These are phyloP conservation scores for Campopleginae sp. DNA, from an alignment of 2,888 invertebrate species.

Conservation along the genomic window DNA sequence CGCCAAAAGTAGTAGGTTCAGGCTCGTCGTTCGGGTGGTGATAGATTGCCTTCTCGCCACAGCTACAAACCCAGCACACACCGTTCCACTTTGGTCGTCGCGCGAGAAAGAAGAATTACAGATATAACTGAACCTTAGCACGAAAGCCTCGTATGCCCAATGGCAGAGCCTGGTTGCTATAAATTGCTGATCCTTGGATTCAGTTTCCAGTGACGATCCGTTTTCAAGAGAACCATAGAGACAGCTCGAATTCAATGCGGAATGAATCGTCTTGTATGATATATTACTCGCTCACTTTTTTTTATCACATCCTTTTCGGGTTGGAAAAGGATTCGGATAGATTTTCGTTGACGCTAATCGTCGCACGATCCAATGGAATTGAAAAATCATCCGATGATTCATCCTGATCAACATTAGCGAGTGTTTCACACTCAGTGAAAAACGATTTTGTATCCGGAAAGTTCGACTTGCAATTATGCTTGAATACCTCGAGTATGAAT, in stretches of 20 bases:
- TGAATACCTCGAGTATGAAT: background rate
- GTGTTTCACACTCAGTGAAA: background rate
- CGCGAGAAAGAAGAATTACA: conserved; percentile 40
- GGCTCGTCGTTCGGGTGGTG: conserved; percentile 71
- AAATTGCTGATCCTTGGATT: conserved; percentile 30
- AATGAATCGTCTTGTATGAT: conserved; percentile 56
- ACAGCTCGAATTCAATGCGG: conserved; percentile 30
- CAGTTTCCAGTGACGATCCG: conserved; percentile 42
- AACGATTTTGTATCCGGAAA: background rate
- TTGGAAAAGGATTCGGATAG: conserved; percentile 21
- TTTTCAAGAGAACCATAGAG: conserved; percentile 16
- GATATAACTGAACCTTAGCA: conserved; percentile 47
- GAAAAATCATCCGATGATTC: background rate
- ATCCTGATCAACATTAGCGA: background rate
- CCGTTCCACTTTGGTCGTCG: conserved; percentile 47
- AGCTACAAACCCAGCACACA: conserved; percentile 60
- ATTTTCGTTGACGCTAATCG: conserved; percentile 19
- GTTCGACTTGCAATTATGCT: background rate
- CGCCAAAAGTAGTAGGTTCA: conserved; percentile 59
- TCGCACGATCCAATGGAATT: conserved; percentile 23
- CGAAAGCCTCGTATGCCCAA: conserved; percentile 13
- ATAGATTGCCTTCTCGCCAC: conserved; percentile 80
- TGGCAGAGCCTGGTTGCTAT: conserved; percentile 21
- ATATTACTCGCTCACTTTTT: conserved; percentile 54
- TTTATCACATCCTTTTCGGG: conserved; percentile 37